phyloP scores from a whole-genome alignment of 2,888 invertebrate genomes.

The Harpalus rubripes region DNA sequence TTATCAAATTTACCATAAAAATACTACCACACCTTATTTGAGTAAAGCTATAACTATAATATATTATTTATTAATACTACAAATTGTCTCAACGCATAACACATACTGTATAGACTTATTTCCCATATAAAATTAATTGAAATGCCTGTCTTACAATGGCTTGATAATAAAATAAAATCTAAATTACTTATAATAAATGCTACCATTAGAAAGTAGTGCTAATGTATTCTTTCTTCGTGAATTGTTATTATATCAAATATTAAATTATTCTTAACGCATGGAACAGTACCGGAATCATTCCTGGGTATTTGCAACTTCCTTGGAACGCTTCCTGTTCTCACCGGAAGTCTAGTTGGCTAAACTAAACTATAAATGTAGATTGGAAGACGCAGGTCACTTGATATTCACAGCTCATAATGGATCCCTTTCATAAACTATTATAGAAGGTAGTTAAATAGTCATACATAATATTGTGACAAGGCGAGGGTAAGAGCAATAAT shows the following conservation, averaged over 20 bases:
- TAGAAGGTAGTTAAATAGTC: not conserved
- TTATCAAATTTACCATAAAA: not conserved
- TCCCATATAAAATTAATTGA: slow-evolving; percentile 3
- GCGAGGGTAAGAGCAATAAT: no score
- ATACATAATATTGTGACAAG: not conserved
- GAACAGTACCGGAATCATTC: slow-evolving; percentile 34
- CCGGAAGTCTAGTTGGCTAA: slow-evolving; percentile 33
- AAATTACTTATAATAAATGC: not conserved
- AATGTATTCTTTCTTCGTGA: not conserved
- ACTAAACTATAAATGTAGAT: slow-evolving; percentile 32
- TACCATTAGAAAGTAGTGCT: slow-evolving; percentile 18
- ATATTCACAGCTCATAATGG: slow-evolving; percentile 7
- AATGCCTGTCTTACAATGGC: not conserved
- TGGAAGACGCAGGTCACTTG: not conserved
- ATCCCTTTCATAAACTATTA: not conserved
- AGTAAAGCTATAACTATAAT: not conserved
- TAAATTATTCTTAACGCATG: slow-evolving; percentile 35
- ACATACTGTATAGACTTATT: not conserved
- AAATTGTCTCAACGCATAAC: not conserved
- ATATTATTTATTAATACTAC: not conserved
- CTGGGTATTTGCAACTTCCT: slow-evolving; percentile 33
- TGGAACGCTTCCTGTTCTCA: slow-evolving; percentile 20
- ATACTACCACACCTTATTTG: not conserved
- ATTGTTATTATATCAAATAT: slow-evolving; percentile 19
- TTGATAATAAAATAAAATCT: not conserved